Percentiles rank a stretch among this genome's conserved stretches.
Evolutionary conservation across 2,888 invertebrate species (phyloP).

Genomic region (Syrphus vitripennis): DNA sequence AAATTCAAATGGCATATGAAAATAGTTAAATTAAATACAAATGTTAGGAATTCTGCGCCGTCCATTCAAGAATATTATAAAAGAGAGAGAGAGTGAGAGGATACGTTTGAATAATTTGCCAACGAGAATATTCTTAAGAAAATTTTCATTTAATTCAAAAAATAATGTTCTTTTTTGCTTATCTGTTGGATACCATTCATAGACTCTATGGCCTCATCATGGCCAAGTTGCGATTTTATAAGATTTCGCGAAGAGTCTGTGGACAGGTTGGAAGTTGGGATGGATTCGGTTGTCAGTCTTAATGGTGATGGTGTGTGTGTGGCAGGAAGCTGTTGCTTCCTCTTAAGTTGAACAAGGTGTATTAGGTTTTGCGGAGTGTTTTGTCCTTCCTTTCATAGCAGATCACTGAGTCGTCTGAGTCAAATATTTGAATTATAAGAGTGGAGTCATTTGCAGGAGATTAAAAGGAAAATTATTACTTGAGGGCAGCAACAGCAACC

Average conservation of each 20-base stretch:
- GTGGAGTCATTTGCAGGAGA: slow-evolving; percentile 51
- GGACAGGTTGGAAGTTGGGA: background rate
- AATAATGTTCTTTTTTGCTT: slow-evolving; percentile 59
- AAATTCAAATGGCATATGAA: slow-evolving; percentile 46
- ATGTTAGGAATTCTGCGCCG: slow-evolving; percentile 42
- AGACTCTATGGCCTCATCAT: background rate
- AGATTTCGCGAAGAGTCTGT: slow-evolving; percentile 7
- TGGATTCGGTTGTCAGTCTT: background rate
- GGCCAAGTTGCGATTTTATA: slow-evolving; percentile 56
- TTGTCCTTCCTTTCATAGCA: slow-evolving; percentile 27
- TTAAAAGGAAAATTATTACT: slow-evolving; percentile 41
- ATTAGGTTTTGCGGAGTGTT: background rate
- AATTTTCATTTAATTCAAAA: slow-evolving; percentile 41
- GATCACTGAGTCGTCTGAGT: slow-evolving; percentile 29
- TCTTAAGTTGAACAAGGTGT: slow-evolving; percentile 18
- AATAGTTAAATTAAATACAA: slow-evolving; percentile 67
- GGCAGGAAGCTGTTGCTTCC: slow-evolving; percentile 52
- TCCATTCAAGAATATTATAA: background rate
- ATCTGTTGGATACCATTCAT: slow-evolving; percentile 53
- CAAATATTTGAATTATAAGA: slow-evolving; percentile 63
- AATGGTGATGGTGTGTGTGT: background rate
- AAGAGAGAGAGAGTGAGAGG: background rate
- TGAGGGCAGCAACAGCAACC: background rate
- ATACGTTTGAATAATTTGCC: slow-evolving; percentile 20
- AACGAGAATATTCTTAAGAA: slow-evolving; percentile 24